phyloP scores from a whole-genome alignment of 2,113 vertebrate species.

The Leptocoma aspasia region DNA sequence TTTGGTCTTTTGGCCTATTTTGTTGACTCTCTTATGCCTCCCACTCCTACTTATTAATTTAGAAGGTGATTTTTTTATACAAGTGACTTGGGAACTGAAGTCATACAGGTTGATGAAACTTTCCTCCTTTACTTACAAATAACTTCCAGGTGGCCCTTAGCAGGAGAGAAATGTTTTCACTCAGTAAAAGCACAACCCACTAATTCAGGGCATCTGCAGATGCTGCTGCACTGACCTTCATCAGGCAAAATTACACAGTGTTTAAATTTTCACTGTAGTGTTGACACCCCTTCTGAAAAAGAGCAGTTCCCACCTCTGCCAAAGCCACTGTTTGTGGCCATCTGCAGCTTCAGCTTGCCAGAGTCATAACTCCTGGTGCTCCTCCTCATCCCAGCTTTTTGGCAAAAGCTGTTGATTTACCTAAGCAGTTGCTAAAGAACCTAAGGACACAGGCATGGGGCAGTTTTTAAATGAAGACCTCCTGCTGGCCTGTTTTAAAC shows the following conservation, averaged over 20 bases:
- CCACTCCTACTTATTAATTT: not conserved
- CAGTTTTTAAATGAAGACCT: not conserved
- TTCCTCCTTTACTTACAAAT: not conserved
- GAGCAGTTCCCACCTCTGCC: not conserved
- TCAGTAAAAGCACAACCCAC: not conserved
- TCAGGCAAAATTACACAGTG: rapidly evolving
- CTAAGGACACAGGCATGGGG: not conserved
- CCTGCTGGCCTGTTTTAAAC: not conserved
- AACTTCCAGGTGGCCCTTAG: not conserved
- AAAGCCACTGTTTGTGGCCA: not conserved
- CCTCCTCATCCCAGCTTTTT: not conserved
- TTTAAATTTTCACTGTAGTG: not conserved
- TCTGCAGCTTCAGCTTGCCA: not conserved
- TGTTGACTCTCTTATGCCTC: not conserved
- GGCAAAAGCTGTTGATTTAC: not conserved
- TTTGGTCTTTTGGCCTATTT: not conserved
- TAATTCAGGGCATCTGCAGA: not conserved
- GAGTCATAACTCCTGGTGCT: not conserved
- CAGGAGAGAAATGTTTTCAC: not conserved
- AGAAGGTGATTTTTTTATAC: not conserved
- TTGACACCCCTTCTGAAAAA: not conserved
- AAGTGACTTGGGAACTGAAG: not conserved
- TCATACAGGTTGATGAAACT: not conserved
- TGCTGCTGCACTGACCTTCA: not conserved
- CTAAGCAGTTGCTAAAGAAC: not conserved